Base-by-base conservation (phyloP, 2,113 vertebrate genomes). In the Stegastes partitus region DNA sequence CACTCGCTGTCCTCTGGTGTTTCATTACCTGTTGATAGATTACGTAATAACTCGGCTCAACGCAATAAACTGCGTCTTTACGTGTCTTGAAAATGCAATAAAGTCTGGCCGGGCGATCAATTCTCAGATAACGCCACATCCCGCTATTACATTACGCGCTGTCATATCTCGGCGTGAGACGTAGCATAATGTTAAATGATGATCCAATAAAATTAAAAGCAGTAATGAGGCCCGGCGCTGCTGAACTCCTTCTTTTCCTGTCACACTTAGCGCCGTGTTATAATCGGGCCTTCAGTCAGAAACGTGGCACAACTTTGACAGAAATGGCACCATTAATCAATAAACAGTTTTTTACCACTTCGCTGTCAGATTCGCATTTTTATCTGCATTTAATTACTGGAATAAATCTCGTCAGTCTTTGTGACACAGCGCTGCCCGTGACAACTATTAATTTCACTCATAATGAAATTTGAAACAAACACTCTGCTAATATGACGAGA, bases 51-150 rank as follows among this genome's bases (percentile, higher is more conserved):
- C 77, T 22, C 25, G 10, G 47, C 37, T 37, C 69, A 71, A 68
- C 65, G 50, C 78, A 84, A 84, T 84, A 87, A 75, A 86, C 84
- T 66, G 44, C 16, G 37, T 82, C 81, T 83, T 75, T 77, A 76
- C 58, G 21, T 68, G 69, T 62, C 37, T 62, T 57, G 56, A 63
- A 85, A 89, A 90, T 53, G 79, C 66, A 90, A 90, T 90, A 82
- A 84, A 50, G 65, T 59, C 49, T 57, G 23, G 34, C 57, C 54
- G 72, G 77, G 74, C 65, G 54, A 86, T 86, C 79, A 81, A 58
- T 85, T 83, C 55, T 82, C 57, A 49, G 59, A 67, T 65, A 79
- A 74, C 57, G n/a, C 31, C 64, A 83, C 87, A 73, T 82, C 50
- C 22, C 47, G 39, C 25, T 55, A 67, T 86, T 67, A 69, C 76